Conservation (phyloP, 2,113 vertebrate genomes). For the Phrynosoma blainvillii region DNA sequence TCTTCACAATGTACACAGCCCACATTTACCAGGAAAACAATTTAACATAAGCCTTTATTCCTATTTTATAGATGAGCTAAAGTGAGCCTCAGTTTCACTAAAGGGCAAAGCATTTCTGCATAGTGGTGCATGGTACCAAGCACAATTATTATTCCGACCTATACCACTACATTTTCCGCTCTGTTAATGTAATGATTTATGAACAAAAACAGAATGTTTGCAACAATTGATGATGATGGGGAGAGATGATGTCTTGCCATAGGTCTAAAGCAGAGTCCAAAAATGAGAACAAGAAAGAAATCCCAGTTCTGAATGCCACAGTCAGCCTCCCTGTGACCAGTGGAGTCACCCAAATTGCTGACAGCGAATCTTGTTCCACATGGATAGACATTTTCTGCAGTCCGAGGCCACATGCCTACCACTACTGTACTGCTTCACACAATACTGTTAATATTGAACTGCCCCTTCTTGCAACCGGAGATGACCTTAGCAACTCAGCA, state of each 20-base stretch:
- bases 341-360: neutral
- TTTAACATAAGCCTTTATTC: neutral
- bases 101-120: neutral
- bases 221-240: neutral
- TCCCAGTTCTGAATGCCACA: constrained; percentile 23
- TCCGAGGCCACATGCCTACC: constrained; percentile 14
- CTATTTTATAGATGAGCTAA: neutral
- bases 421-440: constrained; percentile 24
- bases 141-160: neutral
- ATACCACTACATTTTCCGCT: neutral
- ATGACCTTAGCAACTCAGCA: constrained; percentile 62
- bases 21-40: constrained; percentile 10
- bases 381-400: neutral
- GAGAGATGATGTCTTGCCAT: neutral
- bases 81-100: neutral
- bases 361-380: constrained; percentile 11
- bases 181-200: neutral
- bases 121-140: neutral
- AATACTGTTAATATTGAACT: constrained; percentile 57
- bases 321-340: neutral
- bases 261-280: constrained; percentile 24
- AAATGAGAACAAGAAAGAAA: neutral
- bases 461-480: constrained; percentile 57
- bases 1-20: neutral
- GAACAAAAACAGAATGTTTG: neutral